Evolutionary conservation across 2,797 vertebrate species (phyloP), one percentile per base, ranked within the genome.

Genomic region (Petrocephalus schoutedeni): DNA sequence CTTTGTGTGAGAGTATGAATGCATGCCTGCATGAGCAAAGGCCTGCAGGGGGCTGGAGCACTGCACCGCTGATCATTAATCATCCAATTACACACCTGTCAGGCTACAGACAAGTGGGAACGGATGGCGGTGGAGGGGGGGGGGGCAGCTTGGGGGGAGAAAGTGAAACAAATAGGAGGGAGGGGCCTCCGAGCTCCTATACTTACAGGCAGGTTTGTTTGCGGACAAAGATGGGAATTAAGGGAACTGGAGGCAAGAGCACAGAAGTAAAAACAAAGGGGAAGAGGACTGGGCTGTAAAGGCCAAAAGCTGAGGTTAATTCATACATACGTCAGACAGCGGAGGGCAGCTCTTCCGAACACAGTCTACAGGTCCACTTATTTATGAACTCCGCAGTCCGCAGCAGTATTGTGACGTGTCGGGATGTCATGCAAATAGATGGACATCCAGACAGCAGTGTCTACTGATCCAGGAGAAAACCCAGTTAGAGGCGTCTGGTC

Each of bases 51-150:
- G 82, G 88, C 57, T 21, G 84, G 87, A 36, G 90, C 92, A 89
- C 88, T 89, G 56, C 86, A 90, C 91, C 64, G 87, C 87, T 77
- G 92, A 92, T 94, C 94, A 94, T 96, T 94, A 95, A 95, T 96
- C 95, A 96, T 95, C 94, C 94, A 95, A 96, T 96, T 96, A 96
- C 94, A 96, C 94, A 96, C 95, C 95, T 96, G 95, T 95, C 95
- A 95, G 94, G 94, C 93, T 94, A 93, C 92, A 95, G 94, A 95
- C 93, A 95, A 94, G 93, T 89, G 89, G 91, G 92, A 88, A 88
- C 89, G 89, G 89, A 83, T 77, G 57, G 57, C 41, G n/a, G n/a
- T n/a, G n/a, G n/a, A n/a, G n/a, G n/a, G n/a, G n/a, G n/a, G 41
- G 53, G 67, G 86, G 54, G 84, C n/a, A 57, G 61, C 56, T 53